Evolutionary conservation across 2,888 invertebrate species (phyloP).

Genomic region (Hypomecis atomaria): DNA sequence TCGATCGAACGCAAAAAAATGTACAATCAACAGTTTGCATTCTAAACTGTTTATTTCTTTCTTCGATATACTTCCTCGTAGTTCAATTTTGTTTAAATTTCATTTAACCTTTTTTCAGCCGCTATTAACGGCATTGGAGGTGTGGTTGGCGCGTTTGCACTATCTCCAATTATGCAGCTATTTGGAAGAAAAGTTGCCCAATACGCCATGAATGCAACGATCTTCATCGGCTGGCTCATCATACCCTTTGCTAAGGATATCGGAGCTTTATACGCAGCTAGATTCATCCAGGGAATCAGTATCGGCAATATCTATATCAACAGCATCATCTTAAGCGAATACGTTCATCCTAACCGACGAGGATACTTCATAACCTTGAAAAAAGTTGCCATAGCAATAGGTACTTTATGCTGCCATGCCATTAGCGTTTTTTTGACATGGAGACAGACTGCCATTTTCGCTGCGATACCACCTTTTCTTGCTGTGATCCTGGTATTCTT

Average conservation of each 20-base stretch:
- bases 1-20: no score
- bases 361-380: slow-evolving; percentile 55
- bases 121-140: slow-evolving; percentile 54
- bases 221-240: slow-evolving; percentile 51
- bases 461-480: slow-evolving; percentile 37
- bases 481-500: slow-evolving; percentile 46
- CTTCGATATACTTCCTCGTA: no score
- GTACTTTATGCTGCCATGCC: slow-evolving; percentile 53
- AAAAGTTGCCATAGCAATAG: slow-evolving; percentile 46
- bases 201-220: slow-evolving; percentile 33
- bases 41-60: no score
- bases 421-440: slow-evolving; percentile 50
- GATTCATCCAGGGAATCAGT: slow-evolving; percentile 53
- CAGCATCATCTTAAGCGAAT: slow-evolving; percentile 53
- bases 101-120: slow-evolving; percentile 43
- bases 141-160: slow-evolving; percentile 48
- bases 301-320: slow-evolving; percentile 51
- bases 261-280: slow-evolving; percentile 45
- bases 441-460: slow-evolving; percentile 52
- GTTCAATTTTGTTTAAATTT: background rate
- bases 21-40: no score
- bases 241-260: slow-evolving; percentile 50
- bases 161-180: slow-evolving; percentile 52
- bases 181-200: slow-evolving; percentile 53
- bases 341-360: slow-evolving; percentile 50